phyloP scores from a whole-genome alignment of 2,113 vertebrate genomes.

The Cynopterus brachyotis region DNA sequence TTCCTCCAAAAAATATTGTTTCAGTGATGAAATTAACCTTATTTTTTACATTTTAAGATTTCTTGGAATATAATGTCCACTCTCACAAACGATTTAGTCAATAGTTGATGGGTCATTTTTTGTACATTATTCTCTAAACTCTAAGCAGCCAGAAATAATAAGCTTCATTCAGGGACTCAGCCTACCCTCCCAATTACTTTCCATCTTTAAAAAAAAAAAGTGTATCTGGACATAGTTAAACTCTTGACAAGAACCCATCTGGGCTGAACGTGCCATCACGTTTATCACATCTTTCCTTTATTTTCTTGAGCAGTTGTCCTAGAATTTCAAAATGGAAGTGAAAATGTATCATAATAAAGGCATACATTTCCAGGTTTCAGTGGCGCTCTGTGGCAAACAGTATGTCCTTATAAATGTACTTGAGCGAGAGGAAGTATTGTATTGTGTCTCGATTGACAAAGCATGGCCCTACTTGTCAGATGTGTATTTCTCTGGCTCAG shows the following conservation, averaged over 20 bases:
- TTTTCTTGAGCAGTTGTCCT: not conserved
- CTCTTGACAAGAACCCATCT: constrained; percentile 28
- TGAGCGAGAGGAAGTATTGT: constrained; percentile 7
- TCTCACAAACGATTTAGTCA: not conserved
- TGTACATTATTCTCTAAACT: not conserved
- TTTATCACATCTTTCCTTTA: not conserved
- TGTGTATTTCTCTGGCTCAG: constrained; percentile 67
- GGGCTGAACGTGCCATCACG: not conserved
- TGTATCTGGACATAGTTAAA: not conserved
- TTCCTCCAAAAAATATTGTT: not conserved
- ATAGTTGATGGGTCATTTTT: not conserved
- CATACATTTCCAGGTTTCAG: constrained; percentile 58
- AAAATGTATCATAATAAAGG: constrained; percentile 52
- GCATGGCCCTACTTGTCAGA: constrained; percentile 37
- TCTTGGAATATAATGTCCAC: not conserved
- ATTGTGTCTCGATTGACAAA: constrained; percentile 1
- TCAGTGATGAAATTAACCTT: not conserved
- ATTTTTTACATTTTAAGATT: not conserved
- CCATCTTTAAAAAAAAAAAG: not conserved
- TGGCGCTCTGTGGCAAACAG: constrained; percentile 24
- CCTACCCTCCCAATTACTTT: not conserved
- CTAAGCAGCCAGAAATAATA: not conserved
- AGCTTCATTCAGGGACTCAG: not conserved
- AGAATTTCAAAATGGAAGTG: constrained; percentile 61
- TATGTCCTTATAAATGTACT: constrained; percentile 13